Base-by-base conservation (phyloP, 2,888 invertebrate species). In the Druceiella hillmani region DNA sequence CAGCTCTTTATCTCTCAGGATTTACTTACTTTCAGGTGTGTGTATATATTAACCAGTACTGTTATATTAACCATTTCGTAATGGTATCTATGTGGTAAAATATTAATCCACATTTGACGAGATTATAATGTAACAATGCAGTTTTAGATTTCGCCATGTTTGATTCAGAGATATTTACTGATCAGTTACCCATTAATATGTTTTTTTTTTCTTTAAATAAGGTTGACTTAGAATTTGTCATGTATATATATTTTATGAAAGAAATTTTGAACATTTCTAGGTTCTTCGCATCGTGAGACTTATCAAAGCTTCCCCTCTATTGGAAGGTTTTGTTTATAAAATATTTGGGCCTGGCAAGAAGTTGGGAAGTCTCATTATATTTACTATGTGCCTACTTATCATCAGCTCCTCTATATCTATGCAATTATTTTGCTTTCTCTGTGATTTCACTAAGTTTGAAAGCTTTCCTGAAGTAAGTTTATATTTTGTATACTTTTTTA, bases 331-430 rank as follows among this genome's bases (percentile, higher is more conserved):
- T 63, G 92, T 92, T 1, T 91, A 92, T 61, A 92, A 92, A 61
- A 92, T 92, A 52, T 91, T 91, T 55, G 87, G 90, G 2, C 87
- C 89, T 29, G 97, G 97, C 3, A 98, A 97, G 63, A 99, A 99
- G 62, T 74, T 99, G n/a, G 99, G 99, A 20, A 95, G 95, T 50
- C 76, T 99, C n/a, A 95, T 99, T 35, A 89, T 99, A 54, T 99
- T 99, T 64, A 99, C 99, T 28, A 95, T 98, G 90, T 98, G 98
- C 61, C 81, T 99, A 58, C 74, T 99, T 35, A 91, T 99, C 40
- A 97, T 99, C 52, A 97, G 98, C 36, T 98, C 98, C 3, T 93
- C 94, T 47, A 97, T 99, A 55, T 98, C 97, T 28, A 94, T 99
- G 87, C 99, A 99, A 60, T 69, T 99, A 20, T 99, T 99, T 62